phyloP scores from a whole-genome alignment of 2,888 invertebrate species.

The Xestia xanthographa region DNA sequence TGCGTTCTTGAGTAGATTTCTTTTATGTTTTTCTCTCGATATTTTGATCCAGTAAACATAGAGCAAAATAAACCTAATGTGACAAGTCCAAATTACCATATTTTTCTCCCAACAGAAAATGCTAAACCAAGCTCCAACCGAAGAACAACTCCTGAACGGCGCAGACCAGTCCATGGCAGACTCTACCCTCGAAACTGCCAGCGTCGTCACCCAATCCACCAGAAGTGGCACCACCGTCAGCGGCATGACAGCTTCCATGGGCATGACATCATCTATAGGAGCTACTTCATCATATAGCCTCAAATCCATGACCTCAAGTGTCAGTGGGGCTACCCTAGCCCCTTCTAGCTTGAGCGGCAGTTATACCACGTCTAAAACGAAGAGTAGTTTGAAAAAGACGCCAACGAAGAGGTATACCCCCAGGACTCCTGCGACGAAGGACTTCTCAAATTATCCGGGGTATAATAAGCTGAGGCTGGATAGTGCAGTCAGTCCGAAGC shows the following conservation, averaged over 20 bases:
- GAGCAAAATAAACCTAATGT: not conserved
- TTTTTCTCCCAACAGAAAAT: constrained; percentile 80
- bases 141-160: constrained; percentile 82
- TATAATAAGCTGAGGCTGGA: constrained; percentile 88
- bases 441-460: constrained; percentile 81
- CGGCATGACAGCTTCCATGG: constrained; percentile 82
- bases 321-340: constrained; percentile 84
- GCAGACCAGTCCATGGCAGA: constrained; percentile 80
- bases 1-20: not conserved
- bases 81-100: not conserved
- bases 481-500: constrained; percentile 88
- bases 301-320: constrained; percentile 82
- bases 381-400: constrained; percentile 86
- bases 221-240: constrained; percentile 77
- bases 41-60: not conserved
- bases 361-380: constrained; percentile 83
- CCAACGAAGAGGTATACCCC: constrained; percentile 86
- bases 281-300: constrained; percentile 86
- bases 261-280: constrained; percentile 85
- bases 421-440: constrained; percentile 77
- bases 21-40: not conserved
- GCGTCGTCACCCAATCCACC: constrained; percentile 82
- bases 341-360: constrained; percentile 86
- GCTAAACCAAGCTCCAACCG: constrained; percentile 86
- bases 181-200: constrained; percentile 79